These are phyloP conservation scores for Pseudoatta argentina DNA, from an alignment of 1,140 invertebrate species.

Conservation along the genomic window DNA sequence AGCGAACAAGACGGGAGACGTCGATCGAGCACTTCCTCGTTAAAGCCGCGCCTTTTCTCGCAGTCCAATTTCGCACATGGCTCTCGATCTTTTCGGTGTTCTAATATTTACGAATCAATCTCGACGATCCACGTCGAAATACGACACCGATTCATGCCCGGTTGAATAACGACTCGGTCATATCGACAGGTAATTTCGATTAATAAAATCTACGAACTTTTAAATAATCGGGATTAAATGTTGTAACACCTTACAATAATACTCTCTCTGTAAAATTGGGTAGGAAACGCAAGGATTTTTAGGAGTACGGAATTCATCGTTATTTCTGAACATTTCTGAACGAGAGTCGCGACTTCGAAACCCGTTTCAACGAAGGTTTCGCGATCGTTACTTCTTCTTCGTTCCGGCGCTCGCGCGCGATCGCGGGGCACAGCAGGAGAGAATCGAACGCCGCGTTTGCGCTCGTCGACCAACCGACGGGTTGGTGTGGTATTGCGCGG, in stretches of 20 bases:
- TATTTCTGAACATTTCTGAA: slow-evolving; percentile 28
- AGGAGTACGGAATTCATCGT: background rate
- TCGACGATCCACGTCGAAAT: background rate
- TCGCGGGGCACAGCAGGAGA: slow-evolving; percentile 58
- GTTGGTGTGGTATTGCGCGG: slow-evolving; percentile 47
- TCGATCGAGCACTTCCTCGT: slow-evolving; percentile 37
- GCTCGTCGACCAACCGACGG: slow-evolving; percentile 15
- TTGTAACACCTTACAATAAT: background rate
- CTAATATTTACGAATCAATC: background rate
- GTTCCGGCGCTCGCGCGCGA: slow-evolving; percentile 50
- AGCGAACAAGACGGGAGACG: slow-evolving; percentile 9
- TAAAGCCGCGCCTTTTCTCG: slow-evolving; percentile 39
- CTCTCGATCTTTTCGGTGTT: slow-evolving; percentile 29
- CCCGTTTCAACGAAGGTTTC: slow-evolving; percentile 26
- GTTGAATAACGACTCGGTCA: background rate
- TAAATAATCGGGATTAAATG: background rate
- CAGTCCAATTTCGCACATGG: slow-evolving; percentile 21
- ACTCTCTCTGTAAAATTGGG: background rate
- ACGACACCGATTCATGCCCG: background rate
- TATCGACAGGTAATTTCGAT: background rate
- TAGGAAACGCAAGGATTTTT: background rate
- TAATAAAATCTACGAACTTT: background rate
- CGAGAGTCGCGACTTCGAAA: slow-evolving; percentile 40
- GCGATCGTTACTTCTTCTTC: slow-evolving; percentile 59
- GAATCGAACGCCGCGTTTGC: slow-evolving; percentile 65